These are phyloP conservation scores for Caradrina kadenii DNA, from an alignment of 2,888 invertebrate genomes.

Conservation along the genomic window DNA sequence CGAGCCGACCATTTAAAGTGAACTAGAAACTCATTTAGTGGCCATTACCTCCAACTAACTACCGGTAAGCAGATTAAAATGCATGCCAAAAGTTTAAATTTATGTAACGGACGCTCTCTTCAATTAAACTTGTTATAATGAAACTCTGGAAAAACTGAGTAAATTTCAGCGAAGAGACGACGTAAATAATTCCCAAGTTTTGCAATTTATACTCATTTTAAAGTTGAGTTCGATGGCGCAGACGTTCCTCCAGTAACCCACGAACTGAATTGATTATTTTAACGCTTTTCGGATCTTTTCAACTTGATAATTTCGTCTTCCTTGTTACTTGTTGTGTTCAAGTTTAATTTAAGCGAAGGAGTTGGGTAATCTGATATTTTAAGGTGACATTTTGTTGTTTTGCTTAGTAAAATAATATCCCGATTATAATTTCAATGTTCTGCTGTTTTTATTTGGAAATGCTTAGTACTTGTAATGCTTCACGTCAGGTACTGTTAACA, in stretches of 20 bases:
- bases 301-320: constrained; percentile 60
- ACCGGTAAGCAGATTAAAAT: constrained; percentile 87
- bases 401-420: constrained; percentile 28
- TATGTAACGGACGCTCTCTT: constrained; percentile 87
- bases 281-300: constrained; percentile 68
- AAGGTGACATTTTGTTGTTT: constrained; percentile 38
- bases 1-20: constrained; percentile 73
- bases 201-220: constrained; percentile 87
- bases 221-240: constrained; percentile 79
- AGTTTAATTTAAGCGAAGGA: constrained; percentile 50
- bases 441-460: background rate
- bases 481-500: background rate
- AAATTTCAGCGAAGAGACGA: constrained; percentile 81
- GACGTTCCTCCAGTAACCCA: constrained; percentile 72
- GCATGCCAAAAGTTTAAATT: constrained; percentile 88
- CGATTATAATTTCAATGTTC: constrained; percentile 20
- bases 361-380: constrained; percentile 52
- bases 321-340: constrained; percentile 60
- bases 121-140: constrained; percentile 89
- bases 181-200: constrained; percentile 87
- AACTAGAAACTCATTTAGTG: constrained; percentile 82
- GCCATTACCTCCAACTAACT: constrained; percentile 82
- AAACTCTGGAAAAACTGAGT: constrained; percentile 85
- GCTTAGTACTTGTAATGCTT: background rate
- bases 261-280: constrained; percentile 78